Evolutionary conservation across 1,140 invertebrate species (phyloP).

Genomic region (Eupristina koningsbergeri): DNA sequence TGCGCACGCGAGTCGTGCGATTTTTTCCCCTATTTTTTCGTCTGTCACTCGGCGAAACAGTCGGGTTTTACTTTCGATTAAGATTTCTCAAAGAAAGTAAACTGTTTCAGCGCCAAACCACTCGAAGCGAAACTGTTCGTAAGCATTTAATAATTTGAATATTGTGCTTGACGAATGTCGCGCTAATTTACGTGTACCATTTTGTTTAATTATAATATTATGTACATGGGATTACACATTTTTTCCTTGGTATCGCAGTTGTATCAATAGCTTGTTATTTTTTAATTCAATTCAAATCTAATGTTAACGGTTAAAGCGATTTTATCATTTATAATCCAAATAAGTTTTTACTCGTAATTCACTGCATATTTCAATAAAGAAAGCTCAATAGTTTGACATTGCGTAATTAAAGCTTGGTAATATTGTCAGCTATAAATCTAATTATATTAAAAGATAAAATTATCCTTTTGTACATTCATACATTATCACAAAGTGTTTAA

Average conservation of each 20-base stretch:
- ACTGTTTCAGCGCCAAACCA: background rate
- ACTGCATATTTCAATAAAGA: no score
- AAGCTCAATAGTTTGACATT: no score
- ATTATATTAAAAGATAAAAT: no score
- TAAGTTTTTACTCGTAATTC: no score
- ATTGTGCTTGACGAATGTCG: background rate
- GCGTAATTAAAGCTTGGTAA: no score
- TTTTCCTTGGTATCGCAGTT: no score
- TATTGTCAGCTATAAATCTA: no score
- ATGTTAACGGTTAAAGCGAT: background rate
- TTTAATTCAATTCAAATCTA: background rate
- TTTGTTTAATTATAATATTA: no score
- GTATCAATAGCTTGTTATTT: background rate
- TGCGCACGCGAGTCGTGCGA: background rate
- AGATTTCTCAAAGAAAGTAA: slow-evolving; percentile 2
- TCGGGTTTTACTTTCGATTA: background rate
- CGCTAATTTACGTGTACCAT: background rate
- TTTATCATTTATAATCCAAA: background rate
- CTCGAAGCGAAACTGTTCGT: background rate
- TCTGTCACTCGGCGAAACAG: slow-evolving; percentile 8
- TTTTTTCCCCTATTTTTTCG: background rate
- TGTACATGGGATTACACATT: no score
- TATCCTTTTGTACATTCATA: no score
- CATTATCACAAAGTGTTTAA: no score
- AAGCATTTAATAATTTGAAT: background rate